Base-by-base conservation (phyloP, 2,113 vertebrate genomes). In the Periophthalmus modestus region DNA sequence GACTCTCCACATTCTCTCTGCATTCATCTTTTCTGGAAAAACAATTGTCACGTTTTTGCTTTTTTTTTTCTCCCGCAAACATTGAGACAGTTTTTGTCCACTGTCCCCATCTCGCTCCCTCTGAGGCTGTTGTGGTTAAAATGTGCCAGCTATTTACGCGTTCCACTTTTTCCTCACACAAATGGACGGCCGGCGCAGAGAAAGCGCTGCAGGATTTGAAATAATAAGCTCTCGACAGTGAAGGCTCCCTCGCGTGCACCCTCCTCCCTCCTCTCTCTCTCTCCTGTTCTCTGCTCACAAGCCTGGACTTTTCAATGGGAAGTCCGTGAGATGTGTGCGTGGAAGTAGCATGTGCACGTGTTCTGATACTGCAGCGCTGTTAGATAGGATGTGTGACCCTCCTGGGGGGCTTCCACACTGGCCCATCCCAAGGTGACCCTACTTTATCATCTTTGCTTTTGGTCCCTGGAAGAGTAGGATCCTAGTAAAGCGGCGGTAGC, bases 381-480 rank as follows among this genome's bases (percentile, higher is more conserved):
- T 10, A 2, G 39, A 43, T 10, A 10, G 39, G 39, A 10, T 43
- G 33, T 63, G 67, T 46, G 46, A 63, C n/a, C 15, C 13, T 71
- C 23, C 52, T 2, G 10, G 19, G 68, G 34, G 68, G 59, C 19
- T n/a, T 55, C 68, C 48, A 68, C 71, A 19, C 61, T 71, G 61
- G n/a, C 39, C 28, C 36, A n/a, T 68, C 63, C 55, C 69, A 72
- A 77, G 75, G 75, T 72, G 69, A 77, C 75, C 69, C 58, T 21
- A 43, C 59, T 34, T 62, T 34, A 72, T 50, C 43, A 63, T 67
- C 61, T 58, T 50, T 65, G 39, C 54, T 16, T 59, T 52, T 48
- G 69, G 63, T 76, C 72, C 52, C 28, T 63, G 4, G 50, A 52
- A 58, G 57, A 21, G 58, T 28, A 21, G 14, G 5, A 23, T 39